These are phyloP conservation scores for Stenurella melanura DNA, from an alignment of 2,888 invertebrate genomes.

Conservation along the genomic window DNA sequence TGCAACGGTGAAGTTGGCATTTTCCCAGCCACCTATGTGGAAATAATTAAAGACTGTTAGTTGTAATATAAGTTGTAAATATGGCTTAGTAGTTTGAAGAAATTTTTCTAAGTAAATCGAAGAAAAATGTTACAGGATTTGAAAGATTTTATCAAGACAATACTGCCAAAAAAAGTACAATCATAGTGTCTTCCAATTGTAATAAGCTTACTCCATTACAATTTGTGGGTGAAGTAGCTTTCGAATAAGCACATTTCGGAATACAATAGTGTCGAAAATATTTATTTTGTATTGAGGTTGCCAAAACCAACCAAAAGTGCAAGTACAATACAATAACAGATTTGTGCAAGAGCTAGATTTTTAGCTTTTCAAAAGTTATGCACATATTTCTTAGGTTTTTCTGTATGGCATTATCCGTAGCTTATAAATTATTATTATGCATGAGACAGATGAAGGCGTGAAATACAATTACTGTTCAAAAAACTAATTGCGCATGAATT, in stretches of 20 bases:
- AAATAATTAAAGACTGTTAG: slow-evolving; percentile 77
- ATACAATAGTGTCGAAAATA: background rate
- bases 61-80: slow-evolving; percentile 28
- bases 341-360: background rate
- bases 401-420: background rate
- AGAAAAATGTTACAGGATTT: background rate
- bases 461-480: too few relatives aligned
- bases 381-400: background rate
- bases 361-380: background rate
- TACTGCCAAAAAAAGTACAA: slow-evolving; percentile 37
- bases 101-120: background rate
- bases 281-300: background rate
- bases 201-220: background rate
- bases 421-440: too few relatives aligned
- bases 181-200: slow-evolving; percentile 27
- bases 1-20: slow-evolving; percentile 90
- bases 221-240: background rate
- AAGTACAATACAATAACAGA: background rate
- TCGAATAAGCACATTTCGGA: background rate
- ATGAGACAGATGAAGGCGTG: background rate
- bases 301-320: background rate
- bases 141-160: background rate
- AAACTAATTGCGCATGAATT: too few relatives aligned
- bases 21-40: slow-evolving; percentile 95
- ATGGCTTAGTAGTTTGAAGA: background rate